phyloP scores from a whole-genome alignment of 2,113 vertebrate genomes.

The Pao palembangensis region DNA sequence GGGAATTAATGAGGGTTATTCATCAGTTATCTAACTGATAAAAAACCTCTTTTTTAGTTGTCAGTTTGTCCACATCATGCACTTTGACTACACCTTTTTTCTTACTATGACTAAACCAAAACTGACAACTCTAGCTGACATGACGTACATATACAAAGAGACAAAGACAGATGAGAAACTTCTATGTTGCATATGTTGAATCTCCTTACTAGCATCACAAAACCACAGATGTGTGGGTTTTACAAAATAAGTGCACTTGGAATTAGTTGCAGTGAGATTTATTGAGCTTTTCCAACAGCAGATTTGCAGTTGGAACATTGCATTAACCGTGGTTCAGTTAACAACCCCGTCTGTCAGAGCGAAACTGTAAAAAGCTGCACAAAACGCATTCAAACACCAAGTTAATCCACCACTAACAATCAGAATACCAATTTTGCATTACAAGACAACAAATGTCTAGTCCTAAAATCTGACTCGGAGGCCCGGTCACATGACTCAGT shows the following conservation, averaged over 20 bases:
- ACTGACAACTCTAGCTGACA: not conserved
- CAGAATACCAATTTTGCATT: not conserved
- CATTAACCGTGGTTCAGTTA: not conserved
- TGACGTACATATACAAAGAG: too few species aligned
- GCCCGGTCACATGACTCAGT: slow-evolving; percentile 19
- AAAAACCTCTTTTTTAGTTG: too few species aligned
- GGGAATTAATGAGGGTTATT: not conserved
- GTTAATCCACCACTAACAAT: not conserved
- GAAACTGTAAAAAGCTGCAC: not conserved
- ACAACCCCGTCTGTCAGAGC: not conserved
- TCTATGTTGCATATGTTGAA: not conserved
- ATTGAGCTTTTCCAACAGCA: slow-evolving; percentile 1
- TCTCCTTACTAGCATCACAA: slow-evolving; percentile 2
- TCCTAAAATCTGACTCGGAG: slow-evolving; percentile 10
- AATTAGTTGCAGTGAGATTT: not conserved
- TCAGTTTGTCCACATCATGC: not conserved
- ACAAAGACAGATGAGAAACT: too few species aligned
- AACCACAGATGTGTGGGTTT: not conserved
- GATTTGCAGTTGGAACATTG: slow-evolving; percentile 1
- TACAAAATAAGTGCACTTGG: not conserved
- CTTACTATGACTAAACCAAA: slow-evolving; percentile 16
- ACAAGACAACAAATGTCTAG: too few species aligned
- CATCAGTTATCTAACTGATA: not conserved
- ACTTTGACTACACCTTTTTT: slow-evolving; percentile 5
- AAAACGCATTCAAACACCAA: not conserved